Evolutionary conservation across 2,113 vertebrate species (phyloP).

Genomic region (Ptychochromis oligacanthus): DNA sequence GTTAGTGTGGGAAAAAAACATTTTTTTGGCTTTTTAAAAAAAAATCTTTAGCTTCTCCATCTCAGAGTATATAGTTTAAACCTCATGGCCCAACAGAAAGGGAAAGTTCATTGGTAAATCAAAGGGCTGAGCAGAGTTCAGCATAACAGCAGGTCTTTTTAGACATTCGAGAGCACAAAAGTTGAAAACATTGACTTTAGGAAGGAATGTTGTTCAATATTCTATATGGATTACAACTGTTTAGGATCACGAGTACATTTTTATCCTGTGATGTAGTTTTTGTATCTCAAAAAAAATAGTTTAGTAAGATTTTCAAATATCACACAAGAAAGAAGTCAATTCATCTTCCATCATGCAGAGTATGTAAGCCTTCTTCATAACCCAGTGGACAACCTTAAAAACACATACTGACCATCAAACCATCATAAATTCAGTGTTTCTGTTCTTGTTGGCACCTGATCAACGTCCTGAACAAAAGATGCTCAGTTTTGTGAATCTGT

Average conservation of each 20-base stretch:
- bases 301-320: not conserved
- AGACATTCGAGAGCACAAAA: not conserved
- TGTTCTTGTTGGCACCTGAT: not conserved
- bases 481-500: conserved; percentile 9
- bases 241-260: not conserved
- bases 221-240: not conserved
- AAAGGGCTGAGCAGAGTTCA: not conserved
- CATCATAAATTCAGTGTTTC: not conserved
- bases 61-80: not conserved
- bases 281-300: not conserved
- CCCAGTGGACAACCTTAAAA: not conserved
- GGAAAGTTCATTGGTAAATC: not conserved
- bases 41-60: not conserved
- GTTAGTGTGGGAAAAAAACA: not conserved
- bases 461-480: conserved; percentile 15
- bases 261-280: not conserved
- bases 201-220: not conserved
- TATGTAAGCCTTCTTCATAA: not conserved
- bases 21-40: not conserved
- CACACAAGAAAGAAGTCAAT: not conserved
- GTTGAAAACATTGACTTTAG: not conserved
- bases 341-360: not conserved
- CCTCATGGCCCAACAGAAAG: not conserved
- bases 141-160: not conserved
- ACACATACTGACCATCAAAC: not conserved